Conservation (phyloP, 2,888 invertebrate species). For the Apamea epomidion region DNA sequence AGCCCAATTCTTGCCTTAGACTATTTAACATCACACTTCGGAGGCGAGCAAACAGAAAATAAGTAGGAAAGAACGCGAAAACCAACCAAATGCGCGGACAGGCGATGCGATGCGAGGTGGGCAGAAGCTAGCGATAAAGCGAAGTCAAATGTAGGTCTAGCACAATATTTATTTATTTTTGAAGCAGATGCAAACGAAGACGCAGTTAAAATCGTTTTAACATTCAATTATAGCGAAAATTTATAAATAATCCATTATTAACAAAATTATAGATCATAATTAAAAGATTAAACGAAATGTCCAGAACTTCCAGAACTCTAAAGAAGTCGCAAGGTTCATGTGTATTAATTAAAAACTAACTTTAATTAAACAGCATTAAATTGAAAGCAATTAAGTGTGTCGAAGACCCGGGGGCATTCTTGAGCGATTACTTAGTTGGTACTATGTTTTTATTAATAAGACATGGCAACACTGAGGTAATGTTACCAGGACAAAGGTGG, state of each 20-base stretch:
- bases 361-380: constrained; percentile 41
- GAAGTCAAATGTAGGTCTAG: not conserved
- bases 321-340: constrained; percentile 3
- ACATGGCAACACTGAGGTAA: constrained; percentile 41
- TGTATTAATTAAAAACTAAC: constrained; percentile 29
- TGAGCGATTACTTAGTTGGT: constrained; percentile 33
- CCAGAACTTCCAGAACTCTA: constrained; percentile 9
- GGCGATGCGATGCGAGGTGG: too few relatives aligned
- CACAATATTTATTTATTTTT: not conserved
- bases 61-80: too few relatives aligned
- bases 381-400: constrained; percentile 27
- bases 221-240: constrained; percentile 16
- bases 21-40: too few relatives aligned
- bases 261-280: constrained; percentile 42
- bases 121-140: not conserved
- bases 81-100: too few relatives aligned
- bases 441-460: constrained; percentile 45
- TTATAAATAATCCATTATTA: constrained; percentile 2
- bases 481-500: constrained; percentile 52
- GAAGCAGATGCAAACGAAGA: constrained; percentile 20
- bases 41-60: too few relatives aligned
- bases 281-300: constrained; percentile 36
- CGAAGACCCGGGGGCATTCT: constrained; percentile 38
- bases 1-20: not conserved
- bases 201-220: not conserved